These are phyloP conservation scores for Bombus huntii DNA, from an alignment of 1,140 invertebrate species.

Conservation along the genomic window DNA sequence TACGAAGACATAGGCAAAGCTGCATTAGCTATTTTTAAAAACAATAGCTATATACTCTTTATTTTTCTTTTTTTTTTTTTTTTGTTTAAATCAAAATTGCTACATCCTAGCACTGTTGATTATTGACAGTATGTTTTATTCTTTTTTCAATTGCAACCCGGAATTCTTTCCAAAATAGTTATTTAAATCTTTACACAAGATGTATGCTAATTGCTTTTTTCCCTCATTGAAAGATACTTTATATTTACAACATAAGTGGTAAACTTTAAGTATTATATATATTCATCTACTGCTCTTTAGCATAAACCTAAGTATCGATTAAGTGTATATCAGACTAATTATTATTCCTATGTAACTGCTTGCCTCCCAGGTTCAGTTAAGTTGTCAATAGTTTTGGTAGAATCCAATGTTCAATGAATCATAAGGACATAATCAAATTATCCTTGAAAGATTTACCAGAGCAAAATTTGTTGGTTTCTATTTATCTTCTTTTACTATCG, in stretches of 20 bases:
- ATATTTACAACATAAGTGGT: constrained; percentile 18
- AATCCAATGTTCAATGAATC: constrained; percentile 1
- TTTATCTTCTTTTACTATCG: constrained; percentile 55
- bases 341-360: constrained; percentile 14
- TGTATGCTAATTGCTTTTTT: background rate
- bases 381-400: constrained; percentile 11
- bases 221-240: constrained; percentile 13
- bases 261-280: constrained; percentile 28
- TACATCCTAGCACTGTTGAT: constrained; percentile 18
- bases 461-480: constrained; percentile 45
- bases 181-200: constrained; percentile 17
- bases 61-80: background rate
- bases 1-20: constrained; percentile 62
- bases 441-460: background rate
- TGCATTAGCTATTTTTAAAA: constrained; percentile 63
- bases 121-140: constrained; percentile 22
- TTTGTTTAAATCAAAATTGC: constrained; percentile 34
- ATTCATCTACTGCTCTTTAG: constrained; percentile 46
- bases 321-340: constrained; percentile 21
- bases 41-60: constrained; percentile 52
- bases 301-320: constrained; percentile 29
- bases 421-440: constrained; percentile 40
- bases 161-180: constrained; percentile 40
- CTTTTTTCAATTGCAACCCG: constrained; percentile 20
- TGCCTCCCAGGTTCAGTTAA: constrained; percentile 16